Evolutionary conservation across 2,888 invertebrate species (phyloP), one percentile per base, ranked within the genome.

Genomic region (Amphipyra tragopoginis): DNA sequence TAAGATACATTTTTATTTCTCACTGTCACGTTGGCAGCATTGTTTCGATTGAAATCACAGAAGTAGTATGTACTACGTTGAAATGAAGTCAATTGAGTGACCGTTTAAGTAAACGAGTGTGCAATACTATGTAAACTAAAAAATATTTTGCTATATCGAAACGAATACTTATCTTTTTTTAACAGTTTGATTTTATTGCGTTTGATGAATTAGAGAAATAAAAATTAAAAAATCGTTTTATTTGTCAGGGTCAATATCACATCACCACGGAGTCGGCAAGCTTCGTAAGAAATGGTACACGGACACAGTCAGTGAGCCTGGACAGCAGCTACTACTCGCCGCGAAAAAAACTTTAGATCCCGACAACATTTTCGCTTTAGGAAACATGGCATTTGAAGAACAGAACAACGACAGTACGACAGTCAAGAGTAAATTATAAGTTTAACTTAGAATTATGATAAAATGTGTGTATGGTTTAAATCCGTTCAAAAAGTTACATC

Each of bases 191-290:
- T 21, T 21, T 21, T 21, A 21, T 21, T 21, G 21, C 21, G 21
- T 21, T 21, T 21, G 21, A 21, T 21, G 21, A 21, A 21, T n/a
- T n/a, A n/a, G n/a, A n/a, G n/a, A n/a, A n/a, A n/a, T n/a, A n/a
- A n/a, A n/a, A n/a, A n/a, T n/a, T n/a, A n/a, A n/a, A n/a, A n/a
- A n/a, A n/a, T n/a, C n/a, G n/a, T 29, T 7, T 44, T 51, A 47
- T 45, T 55, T 80, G 73, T 13, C 86, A 95, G 96, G 96, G 15
- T 98, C 98, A 73, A 96, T 99, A 77, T 99, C 99, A 0, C 99
- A 99, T 92, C 99, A 99, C 90, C 99, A 99, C 88, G 99, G 99
- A 0, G 97, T 99, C 11, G 99, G 99, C 0, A 99, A 99, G 90
- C 95, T 98, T 60, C 96, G 99, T 14, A 97, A 97, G 77, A 96